Conservation (phyloP, 2,113 vertebrate species). For the Eurypyga helias region DNA sequence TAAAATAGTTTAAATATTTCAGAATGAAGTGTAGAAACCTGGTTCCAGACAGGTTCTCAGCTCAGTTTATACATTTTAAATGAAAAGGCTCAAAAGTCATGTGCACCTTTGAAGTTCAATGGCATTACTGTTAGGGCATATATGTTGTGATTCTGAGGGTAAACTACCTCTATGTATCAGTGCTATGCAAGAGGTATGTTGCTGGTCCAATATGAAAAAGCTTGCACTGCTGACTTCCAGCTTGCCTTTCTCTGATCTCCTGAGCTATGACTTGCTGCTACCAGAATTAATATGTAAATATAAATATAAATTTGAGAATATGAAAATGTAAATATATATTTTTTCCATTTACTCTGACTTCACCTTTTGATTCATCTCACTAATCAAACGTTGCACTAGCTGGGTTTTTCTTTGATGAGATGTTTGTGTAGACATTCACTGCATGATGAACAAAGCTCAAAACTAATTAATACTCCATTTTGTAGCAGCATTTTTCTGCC, state of each 20-base stretch:
- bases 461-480: not conserved
- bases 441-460: rapidly evolving
- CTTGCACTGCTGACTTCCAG: not conserved
- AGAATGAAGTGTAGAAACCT: not conserved
- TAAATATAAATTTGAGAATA: not conserved
- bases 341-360: not conserved
- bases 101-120: not conserved
- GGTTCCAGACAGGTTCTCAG: not conserved
- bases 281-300: not conserved
- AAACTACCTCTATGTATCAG: not conserved
- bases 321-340: not conserved
- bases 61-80: not conserved
- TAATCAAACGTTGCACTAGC: not conserved
- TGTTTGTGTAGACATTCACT: not conserved
- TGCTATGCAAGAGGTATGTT: not conserved
- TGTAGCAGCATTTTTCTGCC: not conserved
- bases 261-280: not conserved
- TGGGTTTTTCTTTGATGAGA: not conserved
- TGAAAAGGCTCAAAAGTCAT: not conserved
- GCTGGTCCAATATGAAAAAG: not conserved
- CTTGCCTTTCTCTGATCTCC: not conserved
- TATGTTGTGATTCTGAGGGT: not conserved
- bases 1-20: not conserved
- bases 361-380: not conserved
- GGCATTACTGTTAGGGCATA: not conserved